Evolutionary conservation across 2,113 vertebrate genomes (phyloP).

Genomic region (Craseonycteris thonglongyai): DNA sequence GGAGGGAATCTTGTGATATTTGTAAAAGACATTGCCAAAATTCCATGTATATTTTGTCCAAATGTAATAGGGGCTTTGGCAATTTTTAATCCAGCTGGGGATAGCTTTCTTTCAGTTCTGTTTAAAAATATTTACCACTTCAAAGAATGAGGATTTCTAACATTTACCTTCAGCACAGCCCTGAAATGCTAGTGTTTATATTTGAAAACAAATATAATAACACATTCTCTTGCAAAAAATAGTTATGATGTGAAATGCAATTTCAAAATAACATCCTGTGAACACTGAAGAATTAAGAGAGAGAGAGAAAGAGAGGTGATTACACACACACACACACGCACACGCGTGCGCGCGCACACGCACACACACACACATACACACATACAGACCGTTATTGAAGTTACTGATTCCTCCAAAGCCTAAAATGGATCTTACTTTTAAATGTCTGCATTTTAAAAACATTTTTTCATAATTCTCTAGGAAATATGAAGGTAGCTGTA

Average conservation of each 20-base stretch:
- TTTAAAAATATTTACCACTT: conserved; percentile 48
- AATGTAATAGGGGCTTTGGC: neutral
- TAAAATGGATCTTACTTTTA: neutral
- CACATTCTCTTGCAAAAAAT: neutral
- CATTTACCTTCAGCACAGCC: neutral
- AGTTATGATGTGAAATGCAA: neutral
- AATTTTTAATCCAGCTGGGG: neutral
- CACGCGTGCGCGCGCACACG: neutral
- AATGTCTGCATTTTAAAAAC: neutral
- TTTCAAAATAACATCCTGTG: conserved; percentile 20
- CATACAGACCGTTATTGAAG: neutral
- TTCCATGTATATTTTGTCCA: neutral
- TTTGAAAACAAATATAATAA: conserved; percentile 45
- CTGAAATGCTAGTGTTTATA: conserved; percentile 10
- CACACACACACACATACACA: neutral
- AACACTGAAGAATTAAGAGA: neutral
- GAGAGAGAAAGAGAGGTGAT: neutral
- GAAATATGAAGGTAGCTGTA: neutral
- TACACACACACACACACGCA: neutral
- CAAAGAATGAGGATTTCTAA: conserved; percentile 26
- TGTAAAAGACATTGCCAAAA: conserved; percentile 13
- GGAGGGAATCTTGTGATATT: neutral
- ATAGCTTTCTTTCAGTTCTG: neutral
- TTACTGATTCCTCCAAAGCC: neutral
- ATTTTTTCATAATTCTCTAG: neutral